These are phyloP conservation scores for Porites cylindrica DNA, from an alignment of 92 coral and sea anemone genomes.

Conservation along the genomic window DNA sequence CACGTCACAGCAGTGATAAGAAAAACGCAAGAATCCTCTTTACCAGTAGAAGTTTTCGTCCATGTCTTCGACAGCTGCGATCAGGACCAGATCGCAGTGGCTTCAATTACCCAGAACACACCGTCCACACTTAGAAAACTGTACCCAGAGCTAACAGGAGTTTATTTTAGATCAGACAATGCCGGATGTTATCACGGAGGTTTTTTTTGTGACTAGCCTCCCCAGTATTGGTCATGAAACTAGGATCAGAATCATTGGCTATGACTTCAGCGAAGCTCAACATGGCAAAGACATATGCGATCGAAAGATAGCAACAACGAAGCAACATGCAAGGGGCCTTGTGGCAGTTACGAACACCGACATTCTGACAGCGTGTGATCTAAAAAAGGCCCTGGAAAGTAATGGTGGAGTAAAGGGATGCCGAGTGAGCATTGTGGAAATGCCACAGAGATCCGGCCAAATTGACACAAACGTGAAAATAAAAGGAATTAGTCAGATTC, in stretches of 20 bases:
- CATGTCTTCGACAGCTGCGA: too few species aligned
- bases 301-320: slow-evolving; percentile 45
- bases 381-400: slow-evolving; percentile 35
- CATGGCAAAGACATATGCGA: slow-evolving; percentile 44
- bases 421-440: slow-evolving; percentile 43
- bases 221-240: slow-evolving; percentile 26
- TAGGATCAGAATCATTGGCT: slow-evolving; percentile 32
- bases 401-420: slow-evolving; percentile 54
- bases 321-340: slow-evolving; percentile 43
- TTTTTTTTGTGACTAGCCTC: slow-evolving; percentile 28
- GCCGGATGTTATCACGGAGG: slow-evolving; percentile 36
- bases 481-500: slow-evolving; percentile 6
- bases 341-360: slow-evolving; percentile 49
- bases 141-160: slow-evolving; percentile 33
- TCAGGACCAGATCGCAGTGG: slow-evolving; percentile 9
- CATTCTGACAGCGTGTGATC: slow-evolving; percentile 39
- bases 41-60: too few species aligned
- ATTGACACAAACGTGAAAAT: not conserved
- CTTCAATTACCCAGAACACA: slow-evolving; percentile 27
- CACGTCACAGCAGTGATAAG: too few species aligned
- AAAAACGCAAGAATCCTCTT: too few species aligned
- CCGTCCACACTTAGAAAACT: slow-evolving; percentile 18
- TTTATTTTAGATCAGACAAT: slow-evolving; percentile 29
- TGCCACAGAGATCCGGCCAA: slow-evolving; percentile 49
- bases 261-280: slow-evolving; percentile 44